Evolutionary conservation across 2,888 invertebrate genomes (phyloP), one percentile per base, ranked within the genome.

Genomic region (Synanthedon vespiformis): DNA sequence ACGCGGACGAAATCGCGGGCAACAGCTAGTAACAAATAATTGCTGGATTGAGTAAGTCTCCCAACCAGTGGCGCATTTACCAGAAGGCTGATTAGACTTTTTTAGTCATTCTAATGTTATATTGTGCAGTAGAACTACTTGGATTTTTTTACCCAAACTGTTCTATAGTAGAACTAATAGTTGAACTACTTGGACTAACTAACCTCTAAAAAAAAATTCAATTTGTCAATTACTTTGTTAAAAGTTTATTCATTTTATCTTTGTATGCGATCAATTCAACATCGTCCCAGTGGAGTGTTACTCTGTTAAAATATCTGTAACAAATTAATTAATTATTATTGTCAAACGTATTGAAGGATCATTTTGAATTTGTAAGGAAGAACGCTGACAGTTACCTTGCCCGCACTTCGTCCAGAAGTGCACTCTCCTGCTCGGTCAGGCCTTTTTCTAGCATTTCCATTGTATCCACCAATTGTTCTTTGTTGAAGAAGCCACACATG

Each of bases 401-500:
- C 65, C 89, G 89, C n/a, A 94, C 73, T 57, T 91, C 89, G 40
- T 81, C 67, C 47, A 94, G 80, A 3, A 92, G 80, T 65, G 81
- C 70, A 66, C 88, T 82, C 77, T 96, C 96, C 57, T 90, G 78
- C 0, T 89, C 83, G 3, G 86, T 90, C 40, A 95, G 85, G 0
- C 94, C 94, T 54, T 90, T 88, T 13, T 84, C 80, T 34, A 90
- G 64, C 1, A 93, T 89, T 50, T 90, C 85, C 47, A 96, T 65
- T 65, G 94, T 95, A 52, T 88, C 85, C 4, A 82, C 64, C 27
- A 95, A 74, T 59, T 93, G 84, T 5, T 88, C 72, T 52, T 81
- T 75, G 68, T 89, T 93, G 73, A 91, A 92, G 86, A 95, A 93
- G 52, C 96, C 96, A 59, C 94, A 90, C 22, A 96, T 75, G 68